A percentile compares a stretch with the other conserved stretches of the same genome.
phyloP scores from a whole-genome alignment of 2,888 invertebrate species.

The Oscheius sp. region DNA sequence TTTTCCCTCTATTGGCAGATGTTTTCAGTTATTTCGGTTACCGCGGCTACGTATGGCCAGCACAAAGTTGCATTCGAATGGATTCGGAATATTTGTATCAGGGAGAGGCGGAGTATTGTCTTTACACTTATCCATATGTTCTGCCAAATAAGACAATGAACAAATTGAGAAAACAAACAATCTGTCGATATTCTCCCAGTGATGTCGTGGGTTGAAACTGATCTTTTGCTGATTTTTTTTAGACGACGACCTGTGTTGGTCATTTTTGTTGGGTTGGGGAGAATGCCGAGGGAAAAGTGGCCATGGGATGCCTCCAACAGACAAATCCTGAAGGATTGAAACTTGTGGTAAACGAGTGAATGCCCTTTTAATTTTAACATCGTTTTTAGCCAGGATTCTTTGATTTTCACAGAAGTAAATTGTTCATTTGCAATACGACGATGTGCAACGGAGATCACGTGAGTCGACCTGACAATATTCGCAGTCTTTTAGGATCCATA shows the following conservation, averaged over 20 bases:
- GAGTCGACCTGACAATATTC: background rate
- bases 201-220: too few species aligned
- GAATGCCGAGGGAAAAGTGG: background rate
- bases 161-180: too few species aligned
- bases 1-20: too few species aligned
- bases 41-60: background rate
- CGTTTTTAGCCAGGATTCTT: background rate
- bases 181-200: too few species aligned
- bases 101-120: background rate
- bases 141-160: too few species aligned
- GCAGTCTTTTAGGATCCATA: background rate
- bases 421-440: slow-evolving; percentile 12
- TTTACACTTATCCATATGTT: background rate
- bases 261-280: background rate
- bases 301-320: slow-evolving; percentile 13
- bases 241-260: background rate
- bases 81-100: background rate
- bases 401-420: background rate
- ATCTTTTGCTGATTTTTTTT: too few species aligned
- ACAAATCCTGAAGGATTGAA: background rate
- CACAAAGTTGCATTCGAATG: background rate
- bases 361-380: too few species aligned
- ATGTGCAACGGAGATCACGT: slow-evolving; percentile 6
- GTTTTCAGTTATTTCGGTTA: too few species aligned
- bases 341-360: background rate